Percentiles rank a stretch among this genome's conserved stretches.
phyloP scores from a whole-genome alignment of 2,797 vertebrate species.

The Austrolebias charrua region DNA sequence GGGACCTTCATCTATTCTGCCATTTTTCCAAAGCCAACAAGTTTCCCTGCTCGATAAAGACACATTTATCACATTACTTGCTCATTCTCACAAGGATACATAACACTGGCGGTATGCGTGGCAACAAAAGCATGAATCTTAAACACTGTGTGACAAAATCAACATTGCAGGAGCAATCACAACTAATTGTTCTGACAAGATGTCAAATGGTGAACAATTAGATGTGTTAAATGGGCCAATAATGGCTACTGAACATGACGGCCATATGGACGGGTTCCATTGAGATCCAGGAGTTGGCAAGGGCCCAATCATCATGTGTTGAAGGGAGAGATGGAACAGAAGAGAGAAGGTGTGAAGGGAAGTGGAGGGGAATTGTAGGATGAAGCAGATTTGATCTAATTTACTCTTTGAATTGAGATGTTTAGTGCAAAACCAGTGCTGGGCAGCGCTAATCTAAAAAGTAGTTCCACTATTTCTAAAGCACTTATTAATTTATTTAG shows the following conservation, averaged over 20 bases:
- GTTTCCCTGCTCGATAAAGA: neutral
- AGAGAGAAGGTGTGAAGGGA: constrained; percentile 24
- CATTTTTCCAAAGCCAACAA: neutral
- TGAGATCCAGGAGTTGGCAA: constrained; percentile 68
- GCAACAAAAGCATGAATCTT: constrained; percentile 2
- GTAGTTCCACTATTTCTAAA: no score
- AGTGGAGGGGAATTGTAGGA: constrained; percentile 10
- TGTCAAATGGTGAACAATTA: constrained; percentile 73
- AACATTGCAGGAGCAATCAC: constrained; percentile 49
- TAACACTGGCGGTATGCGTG: neutral
- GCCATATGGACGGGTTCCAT: constrained; percentile 63
- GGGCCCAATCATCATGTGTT: constrained; percentile 48
- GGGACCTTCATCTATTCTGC: neutral
- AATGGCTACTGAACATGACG: constrained; percentile 63
- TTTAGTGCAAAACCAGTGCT: no score
- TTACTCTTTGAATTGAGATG: neutral
- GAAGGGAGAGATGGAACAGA: constrained; percentile 15
- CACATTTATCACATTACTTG: neutral
- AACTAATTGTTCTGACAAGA: constrained; percentile 66
- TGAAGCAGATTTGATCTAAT: constrained; percentile 9
- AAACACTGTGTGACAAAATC: constrained; percentile 34
- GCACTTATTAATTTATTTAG: no score
- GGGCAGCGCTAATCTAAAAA: no score
- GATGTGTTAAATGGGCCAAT: constrained; percentile 65
- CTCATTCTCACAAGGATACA: neutral